A percentile compares a stretch with the other conserved stretches of the same genome.
phyloP scores from a whole-genome alignment of 2,888 invertebrate species.

The Hyppa rectilinea region DNA sequence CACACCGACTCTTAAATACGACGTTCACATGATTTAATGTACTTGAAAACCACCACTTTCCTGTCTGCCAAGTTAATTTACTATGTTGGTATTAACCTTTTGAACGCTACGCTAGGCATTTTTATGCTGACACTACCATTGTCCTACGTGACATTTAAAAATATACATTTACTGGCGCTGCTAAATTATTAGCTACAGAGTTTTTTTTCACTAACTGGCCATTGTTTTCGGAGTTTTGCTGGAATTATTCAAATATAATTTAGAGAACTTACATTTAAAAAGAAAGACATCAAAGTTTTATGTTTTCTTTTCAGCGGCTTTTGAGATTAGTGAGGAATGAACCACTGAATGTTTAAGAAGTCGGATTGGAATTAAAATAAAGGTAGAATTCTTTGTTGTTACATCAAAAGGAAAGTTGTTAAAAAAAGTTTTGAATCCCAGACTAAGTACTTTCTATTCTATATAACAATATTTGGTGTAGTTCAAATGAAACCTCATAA shows the following conservation, averaged over 20 bases:
- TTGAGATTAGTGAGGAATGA: constrained; percentile 32
- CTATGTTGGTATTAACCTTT: constrained; percentile 49
- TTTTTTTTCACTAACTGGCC: constrained; percentile 34
- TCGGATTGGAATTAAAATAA: constrained; percentile 29
- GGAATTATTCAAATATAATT: constrained; percentile 35
- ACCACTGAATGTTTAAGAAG: constrained; percentile 42
- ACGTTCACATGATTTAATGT: constrained; percentile 54
- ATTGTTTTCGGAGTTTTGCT: constrained; percentile 36
- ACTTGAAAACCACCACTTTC: constrained; percentile 49
- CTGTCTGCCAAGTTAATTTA: constrained; percentile 53
- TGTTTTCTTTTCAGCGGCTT: constrained; percentile 29
- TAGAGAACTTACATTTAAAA: constrained; percentile 45
- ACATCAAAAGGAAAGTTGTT: constrained; percentile 15
- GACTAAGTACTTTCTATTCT: no score
- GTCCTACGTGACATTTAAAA: constrained; percentile 49
- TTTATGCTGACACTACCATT: constrained; percentile 49
- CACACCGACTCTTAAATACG: constrained; percentile 49
- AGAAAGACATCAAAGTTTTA: constrained; percentile 31
- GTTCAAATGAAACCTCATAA: no score
- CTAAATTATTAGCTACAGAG: constrained; percentile 31
- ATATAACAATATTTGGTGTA: no score
- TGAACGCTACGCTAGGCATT: constrained; percentile 37
- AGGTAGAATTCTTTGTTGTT: constrained; percentile 32
- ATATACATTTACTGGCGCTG: constrained; percentile 30
- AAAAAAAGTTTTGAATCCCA: constrained; percentile 1